phyloP scores from a whole-genome alignment of 2,113 vertebrate genomes.

The Dolichallabes microphthalmus region DNA sequence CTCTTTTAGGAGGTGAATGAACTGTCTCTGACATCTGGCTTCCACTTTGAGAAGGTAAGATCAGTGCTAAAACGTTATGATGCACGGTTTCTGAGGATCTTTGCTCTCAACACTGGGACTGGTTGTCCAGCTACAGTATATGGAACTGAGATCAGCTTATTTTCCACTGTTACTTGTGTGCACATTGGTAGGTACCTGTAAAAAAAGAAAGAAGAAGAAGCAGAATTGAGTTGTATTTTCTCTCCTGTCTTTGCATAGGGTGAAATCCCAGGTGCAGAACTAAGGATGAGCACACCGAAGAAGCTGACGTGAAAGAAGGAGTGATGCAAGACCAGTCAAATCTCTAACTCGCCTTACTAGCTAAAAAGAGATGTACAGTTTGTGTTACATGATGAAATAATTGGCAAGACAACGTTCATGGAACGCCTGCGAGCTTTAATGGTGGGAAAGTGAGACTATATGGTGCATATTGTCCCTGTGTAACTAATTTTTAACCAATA shows the following conservation, averaged over 20 bases:
- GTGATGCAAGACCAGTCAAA: too few species aligned
- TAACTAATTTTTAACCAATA: background rate
- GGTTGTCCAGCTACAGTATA: constrained; percentile 79
- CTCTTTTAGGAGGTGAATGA: background rate
- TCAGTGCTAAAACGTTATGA: background rate
- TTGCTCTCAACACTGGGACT: constrained; percentile 57
- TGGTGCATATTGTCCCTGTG: background rate
- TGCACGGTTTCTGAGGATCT: constrained; percentile 55
- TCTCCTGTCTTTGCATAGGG: too few species aligned
- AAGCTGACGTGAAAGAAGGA: too few species aligned
- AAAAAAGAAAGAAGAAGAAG: too few species aligned
- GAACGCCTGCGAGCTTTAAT: background rate
- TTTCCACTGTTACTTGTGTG: background rate
- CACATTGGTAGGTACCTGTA: too few species aligned
- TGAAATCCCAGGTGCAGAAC: too few species aligned
- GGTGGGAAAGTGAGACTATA: background rate
- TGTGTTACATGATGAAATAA: too few species aligned
- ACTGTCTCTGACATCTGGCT: background rate
- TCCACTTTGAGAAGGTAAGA: background rate
- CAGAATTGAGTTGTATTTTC: too few species aligned
- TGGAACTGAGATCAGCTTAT: constrained; percentile 81
- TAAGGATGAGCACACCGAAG: too few species aligned
- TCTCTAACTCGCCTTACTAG: background rate
- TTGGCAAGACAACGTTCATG: background rate
- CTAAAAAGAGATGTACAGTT: background rate